Evolutionary conservation across 1,140 invertebrate genomes (phyloP).

Genomic region (Zaprionus tsacasi): DNA sequence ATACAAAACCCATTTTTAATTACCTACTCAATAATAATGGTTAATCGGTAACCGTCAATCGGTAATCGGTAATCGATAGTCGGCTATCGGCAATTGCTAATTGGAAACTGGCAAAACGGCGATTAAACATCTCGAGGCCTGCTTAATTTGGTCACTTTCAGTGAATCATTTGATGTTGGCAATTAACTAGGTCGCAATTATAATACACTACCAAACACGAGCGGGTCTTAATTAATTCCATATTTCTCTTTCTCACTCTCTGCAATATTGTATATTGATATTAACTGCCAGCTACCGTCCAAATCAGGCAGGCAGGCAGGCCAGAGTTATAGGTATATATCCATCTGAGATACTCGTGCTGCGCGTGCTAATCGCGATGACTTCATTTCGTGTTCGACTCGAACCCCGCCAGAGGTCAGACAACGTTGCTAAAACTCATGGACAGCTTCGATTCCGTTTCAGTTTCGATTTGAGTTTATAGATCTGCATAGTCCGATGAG

Average conservation of each 20-base stretch:
- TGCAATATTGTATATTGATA: constrained; percentile 37
- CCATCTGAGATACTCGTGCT: constrained; percentile 53
- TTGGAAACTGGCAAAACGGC: constrained; percentile 11
- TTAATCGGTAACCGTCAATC: constrained; percentile 19
- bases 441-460: constrained; percentile 48
- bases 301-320: background rate
- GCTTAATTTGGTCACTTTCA: constrained; percentile 12
- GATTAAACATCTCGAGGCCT: constrained; percentile 19
- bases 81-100: constrained; percentile 12
- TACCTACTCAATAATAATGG: constrained; percentile 29
- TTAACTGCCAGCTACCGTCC: constrained; percentile 44
- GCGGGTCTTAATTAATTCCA: constrained; percentile 50
- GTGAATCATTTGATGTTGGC: constrained; percentile 22
- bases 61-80: constrained; percentile 9
- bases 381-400: constrained; percentile 63
- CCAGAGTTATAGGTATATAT: constrained; percentile 23
- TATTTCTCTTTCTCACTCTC: background rate
- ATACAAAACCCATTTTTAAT: constrained; percentile 16
- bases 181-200: constrained; percentile 25
- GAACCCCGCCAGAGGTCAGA: constrained; percentile 57
- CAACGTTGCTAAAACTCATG: constrained; percentile 49
- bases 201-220: constrained; percentile 19
- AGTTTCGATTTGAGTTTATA: constrained; percentile 16
- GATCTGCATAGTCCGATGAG: constrained; percentile 9
- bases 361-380: constrained; percentile 70